Percentiles rank a stretch among this genome's conserved stretches.
Evolutionary conservation across 2,113 vertebrate species (phyloP).

Genomic region (Fulmarus glacialis): DNA sequence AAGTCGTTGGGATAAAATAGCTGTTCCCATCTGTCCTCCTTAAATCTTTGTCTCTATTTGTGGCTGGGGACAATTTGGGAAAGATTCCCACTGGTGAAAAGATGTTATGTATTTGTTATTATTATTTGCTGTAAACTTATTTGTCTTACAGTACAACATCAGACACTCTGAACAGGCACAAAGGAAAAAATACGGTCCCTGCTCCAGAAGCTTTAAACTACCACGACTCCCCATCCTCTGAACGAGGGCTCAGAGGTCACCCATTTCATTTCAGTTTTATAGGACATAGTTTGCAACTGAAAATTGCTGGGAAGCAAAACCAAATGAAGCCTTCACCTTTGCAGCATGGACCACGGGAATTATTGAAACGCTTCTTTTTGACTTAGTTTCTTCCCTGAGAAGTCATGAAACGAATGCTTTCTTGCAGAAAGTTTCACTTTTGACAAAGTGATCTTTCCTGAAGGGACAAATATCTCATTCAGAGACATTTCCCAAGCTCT

Average conservation of each 20-base stretch:
- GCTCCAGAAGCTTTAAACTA: not conserved
- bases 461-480: conserved; percentile 1
- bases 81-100: not conserved
- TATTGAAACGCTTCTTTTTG: not conserved
- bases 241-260: not conserved
- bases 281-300: not conserved
- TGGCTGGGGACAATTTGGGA: not conserved
- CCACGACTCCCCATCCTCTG: not conserved
- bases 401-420: not conserved
- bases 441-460: not conserved
- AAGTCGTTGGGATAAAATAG: not conserved
- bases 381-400: not conserved
- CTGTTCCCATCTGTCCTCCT: not conserved
- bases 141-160: not conserved
- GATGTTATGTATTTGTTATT: not conserved
- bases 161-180: not conserved
- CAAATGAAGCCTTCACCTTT: not conserved
- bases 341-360: not conserved
- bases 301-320: not conserved
- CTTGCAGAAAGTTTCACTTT: not conserved
- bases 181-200: not conserved
- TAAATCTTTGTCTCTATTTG: not conserved
- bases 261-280: not conserved
- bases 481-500: not conserved
- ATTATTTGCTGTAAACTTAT: not conserved